Evolutionary conservation across 1,140 invertebrate species (phyloP).

Genomic region (Bombus turneri): DNA sequence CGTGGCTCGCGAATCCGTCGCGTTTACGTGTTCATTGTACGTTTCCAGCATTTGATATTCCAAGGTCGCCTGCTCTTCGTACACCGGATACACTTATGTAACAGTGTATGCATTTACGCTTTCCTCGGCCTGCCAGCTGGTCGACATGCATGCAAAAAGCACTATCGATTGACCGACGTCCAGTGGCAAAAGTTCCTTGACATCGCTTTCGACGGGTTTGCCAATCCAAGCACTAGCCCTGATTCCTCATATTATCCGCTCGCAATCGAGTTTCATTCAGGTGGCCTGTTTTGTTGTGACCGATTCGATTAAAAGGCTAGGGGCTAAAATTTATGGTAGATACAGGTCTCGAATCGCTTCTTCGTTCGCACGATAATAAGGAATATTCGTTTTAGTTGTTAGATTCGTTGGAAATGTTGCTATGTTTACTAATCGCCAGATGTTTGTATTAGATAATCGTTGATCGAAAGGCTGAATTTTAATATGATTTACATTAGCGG

Average conservation of each 20-base stretch:
- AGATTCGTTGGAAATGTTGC: no score
- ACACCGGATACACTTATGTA: constrained; percentile 62
- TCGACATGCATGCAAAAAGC: constrained; percentile 34
- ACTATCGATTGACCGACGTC: constrained; percentile 39
- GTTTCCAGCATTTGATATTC: constrained; percentile 52
- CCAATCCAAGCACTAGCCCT: not conserved
- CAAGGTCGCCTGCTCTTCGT: constrained; percentile 55
- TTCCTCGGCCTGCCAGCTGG: constrained; percentile 22
- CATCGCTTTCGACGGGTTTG: constrained; percentile 19
- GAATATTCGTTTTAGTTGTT: not conserved
- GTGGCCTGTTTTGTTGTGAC: not conserved
- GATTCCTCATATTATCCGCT: not conserved
- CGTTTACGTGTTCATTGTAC: constrained; percentile 41
- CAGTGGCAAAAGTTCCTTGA: constrained; percentile 45
- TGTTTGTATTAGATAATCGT: no score
- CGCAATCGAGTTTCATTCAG: not conserved
- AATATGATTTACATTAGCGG: no score
- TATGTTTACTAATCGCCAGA: no score
- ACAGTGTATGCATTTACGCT: constrained; percentile 50
- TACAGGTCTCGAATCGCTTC: not conserved
- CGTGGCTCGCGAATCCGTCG: constrained; percentile 18
- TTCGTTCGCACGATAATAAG: no score
- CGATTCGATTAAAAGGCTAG: not conserved
- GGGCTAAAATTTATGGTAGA: not conserved
- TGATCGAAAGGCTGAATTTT: no score